Evolutionary conservation across 2,113 vertebrate genomes (phyloP).

Genomic region (Amblyopsis rosae): DNA sequence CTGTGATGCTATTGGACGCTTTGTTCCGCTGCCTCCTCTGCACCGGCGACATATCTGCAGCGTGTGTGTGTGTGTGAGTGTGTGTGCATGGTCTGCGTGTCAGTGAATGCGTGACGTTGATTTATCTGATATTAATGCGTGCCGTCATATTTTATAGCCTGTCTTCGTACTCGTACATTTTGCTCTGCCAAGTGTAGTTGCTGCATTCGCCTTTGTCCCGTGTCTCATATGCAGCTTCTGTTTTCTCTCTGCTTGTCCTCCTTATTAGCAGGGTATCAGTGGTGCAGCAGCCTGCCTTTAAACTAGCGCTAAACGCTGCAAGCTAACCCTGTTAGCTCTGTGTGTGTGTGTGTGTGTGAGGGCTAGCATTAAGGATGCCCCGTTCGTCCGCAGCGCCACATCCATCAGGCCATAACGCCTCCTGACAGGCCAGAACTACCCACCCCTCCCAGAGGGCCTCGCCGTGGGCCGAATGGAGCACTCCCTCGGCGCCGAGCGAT

Average conservation of each 20-base stretch:
- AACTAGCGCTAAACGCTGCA: too few species aligned
- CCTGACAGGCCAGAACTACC: constrained; percentile 59
- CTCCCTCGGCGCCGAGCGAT: constrained; percentile 72
- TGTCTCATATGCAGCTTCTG: too few species aligned
- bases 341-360: constrained; percentile 16
- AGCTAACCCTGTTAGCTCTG: too few species aligned
- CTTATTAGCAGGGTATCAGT: too few species aligned
- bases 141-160: too few species aligned
- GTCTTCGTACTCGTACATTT: too few species aligned
- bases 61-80: neutral
- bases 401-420: constrained; percentile 69
- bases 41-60: neutral
- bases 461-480: constrained; percentile 51
- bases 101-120: neutral
- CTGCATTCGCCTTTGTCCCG: too few species aligned
- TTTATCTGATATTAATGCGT: too few species aligned
- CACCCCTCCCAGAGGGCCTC: constrained; percentile 53
- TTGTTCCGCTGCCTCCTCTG: constrained; percentile 4
- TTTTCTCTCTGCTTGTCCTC: too few species aligned
- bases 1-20: constrained; percentile 60
- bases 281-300: too few species aligned
- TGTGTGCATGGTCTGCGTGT: neutral
- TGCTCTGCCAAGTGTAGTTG: too few species aligned
- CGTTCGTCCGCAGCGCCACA: constrained; percentile 39
- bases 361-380: constrained; percentile 51